Percentiles rank a stretch among this genome's conserved stretches.
These are phyloP conservation scores for Siniperca undulata DNA, from an alignment of 2,797 vertebrate genomes.

Conservation along the genomic window DNA sequence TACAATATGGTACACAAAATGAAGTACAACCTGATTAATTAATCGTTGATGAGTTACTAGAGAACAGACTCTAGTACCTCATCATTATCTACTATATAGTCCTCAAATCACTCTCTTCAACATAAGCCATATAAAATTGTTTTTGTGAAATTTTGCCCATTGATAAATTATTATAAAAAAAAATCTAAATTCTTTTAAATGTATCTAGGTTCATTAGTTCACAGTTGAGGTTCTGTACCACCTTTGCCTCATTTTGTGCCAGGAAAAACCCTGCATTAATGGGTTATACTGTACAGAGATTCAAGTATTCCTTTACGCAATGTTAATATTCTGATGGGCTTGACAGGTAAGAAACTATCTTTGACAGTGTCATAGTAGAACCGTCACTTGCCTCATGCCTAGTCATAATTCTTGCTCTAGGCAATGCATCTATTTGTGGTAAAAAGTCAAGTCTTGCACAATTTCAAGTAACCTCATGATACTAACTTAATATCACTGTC, in stretches of 20 bases:
- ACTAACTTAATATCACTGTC: neutral
- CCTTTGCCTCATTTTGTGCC: neutral
- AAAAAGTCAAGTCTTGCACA: neutral
- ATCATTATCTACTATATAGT: too few species aligned
- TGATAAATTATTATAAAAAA: neutral
- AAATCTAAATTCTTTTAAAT: neutral
- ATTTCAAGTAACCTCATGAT: neutral
- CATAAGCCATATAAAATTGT: neutral
- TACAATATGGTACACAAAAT: neutral
- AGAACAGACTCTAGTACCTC: neutral
- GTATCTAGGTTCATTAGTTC: neutral
- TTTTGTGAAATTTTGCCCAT: neutral
- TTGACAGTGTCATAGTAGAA: neutral
- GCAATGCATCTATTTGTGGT: neutral
- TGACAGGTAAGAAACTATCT: conserved; percentile 5
- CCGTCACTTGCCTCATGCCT: neutral
- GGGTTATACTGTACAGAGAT: neutral
- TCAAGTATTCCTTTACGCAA: neutral
- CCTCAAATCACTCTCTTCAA: too few species aligned
- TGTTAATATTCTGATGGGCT: conserved; percentile 21
- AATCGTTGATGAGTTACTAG: neutral
- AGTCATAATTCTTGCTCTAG: neutral
- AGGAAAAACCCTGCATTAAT: neutral
- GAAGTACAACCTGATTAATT: neutral
- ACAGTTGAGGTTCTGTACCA: neutral